These are phyloP conservation scores for Rhizomys pruinosus DNA, from an alignment of 2,113 vertebrate genomes.

Conservation along the genomic window DNA sequence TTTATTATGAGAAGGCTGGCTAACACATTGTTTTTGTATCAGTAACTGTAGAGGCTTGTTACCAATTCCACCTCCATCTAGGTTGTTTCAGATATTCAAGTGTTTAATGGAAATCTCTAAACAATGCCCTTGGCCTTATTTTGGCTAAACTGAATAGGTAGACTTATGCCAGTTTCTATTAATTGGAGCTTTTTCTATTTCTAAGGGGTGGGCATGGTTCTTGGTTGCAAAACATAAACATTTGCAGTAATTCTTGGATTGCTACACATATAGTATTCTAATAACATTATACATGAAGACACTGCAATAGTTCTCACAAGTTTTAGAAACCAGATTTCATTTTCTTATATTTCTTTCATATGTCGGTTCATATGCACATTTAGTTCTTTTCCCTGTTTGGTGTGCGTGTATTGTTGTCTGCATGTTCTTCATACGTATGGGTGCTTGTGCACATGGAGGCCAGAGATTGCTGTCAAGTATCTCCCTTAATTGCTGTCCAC, in stretches of 20 bases:
- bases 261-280: neutral
- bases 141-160: conserved; percentile 45
- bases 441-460: neutral
- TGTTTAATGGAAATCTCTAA: conserved; percentile 46
- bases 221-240: neutral
- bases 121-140: neutral
- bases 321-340: neutral
- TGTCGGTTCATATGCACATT: neutral
- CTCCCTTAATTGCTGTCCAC: neutral
- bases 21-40: conserved; percentile 51
- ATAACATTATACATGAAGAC: neutral
- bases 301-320: neutral
- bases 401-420: neutral
- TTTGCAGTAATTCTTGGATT: conserved; percentile 1
- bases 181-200: conserved; percentile 30
- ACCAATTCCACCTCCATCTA: neutral
- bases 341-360: neutral
- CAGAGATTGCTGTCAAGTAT: neutral
- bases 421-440: no score
- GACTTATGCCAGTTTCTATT: conserved; percentile 15
- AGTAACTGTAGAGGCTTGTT: conserved; percentile 56
- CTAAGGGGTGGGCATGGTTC: neutral
- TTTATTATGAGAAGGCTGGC: conserved; percentile 46
- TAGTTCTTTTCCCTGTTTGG: neutral
- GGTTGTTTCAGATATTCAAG: neutral